Percentiles rank a stretch among this genome's conserved stretches.
Conservation (phyloP, 2,113 vertebrate genomes). For the Odocoileus hemionus region DNA sequence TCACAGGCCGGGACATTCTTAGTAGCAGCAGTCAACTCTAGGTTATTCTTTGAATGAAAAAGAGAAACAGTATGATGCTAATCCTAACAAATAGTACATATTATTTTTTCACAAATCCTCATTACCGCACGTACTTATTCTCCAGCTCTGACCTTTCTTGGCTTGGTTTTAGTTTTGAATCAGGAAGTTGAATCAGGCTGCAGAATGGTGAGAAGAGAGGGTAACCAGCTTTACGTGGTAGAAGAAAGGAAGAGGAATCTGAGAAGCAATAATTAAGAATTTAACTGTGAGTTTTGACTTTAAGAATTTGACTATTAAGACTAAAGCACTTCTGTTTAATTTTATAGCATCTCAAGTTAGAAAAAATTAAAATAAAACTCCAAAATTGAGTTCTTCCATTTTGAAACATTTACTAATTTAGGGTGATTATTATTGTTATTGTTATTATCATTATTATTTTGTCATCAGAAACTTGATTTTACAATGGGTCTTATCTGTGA, state of each 20-base stretch:
- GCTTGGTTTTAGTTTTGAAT: neutral
- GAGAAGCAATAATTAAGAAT: neutral
- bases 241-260: neutral
- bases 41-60: neutral
- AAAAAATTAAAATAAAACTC: conserved; percentile 84
- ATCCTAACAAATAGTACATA: neutral
- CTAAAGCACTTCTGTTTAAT: conserved; percentile 85
- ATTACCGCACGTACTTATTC: neutral
- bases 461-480: neutral
- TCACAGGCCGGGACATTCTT: conserved; percentile 71
- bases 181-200: neutral
- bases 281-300: conserved; percentile 68
- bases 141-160: neutral
- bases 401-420: conserved; percentile 60
- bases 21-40: neutral
- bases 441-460: neutral
- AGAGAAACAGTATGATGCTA: neutral
- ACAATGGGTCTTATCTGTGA: neutral
- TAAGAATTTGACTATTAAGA: conserved; percentile 58
- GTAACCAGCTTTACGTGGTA: neutral
- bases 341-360: conserved; percentile 90
- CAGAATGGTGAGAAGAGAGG: neutral
- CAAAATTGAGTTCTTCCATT: conserved; percentile 76
- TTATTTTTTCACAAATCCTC: neutral
- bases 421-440: neutral